Evolutionary conservation across 2,888 invertebrate species (phyloP).

Genomic region (Drosophila antonietae): DNA sequence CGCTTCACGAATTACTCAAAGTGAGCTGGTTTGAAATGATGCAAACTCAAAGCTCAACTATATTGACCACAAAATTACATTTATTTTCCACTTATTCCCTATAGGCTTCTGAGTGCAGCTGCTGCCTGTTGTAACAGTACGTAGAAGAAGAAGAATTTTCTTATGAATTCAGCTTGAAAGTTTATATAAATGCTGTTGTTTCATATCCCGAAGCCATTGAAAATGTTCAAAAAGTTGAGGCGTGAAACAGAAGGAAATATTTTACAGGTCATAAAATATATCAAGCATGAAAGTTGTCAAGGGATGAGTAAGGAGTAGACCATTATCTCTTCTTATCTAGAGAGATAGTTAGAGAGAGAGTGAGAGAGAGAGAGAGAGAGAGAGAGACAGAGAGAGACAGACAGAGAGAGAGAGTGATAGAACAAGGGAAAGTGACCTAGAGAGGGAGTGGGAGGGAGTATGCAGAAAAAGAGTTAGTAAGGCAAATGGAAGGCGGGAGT

Average conservation of each 20-base stretch:
- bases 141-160: background rate
- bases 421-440: no score
- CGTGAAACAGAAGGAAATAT: background rate
- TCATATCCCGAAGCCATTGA: conserved; percentile 1
- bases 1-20: conserved; percentile 7
- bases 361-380: no score
- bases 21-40: background rate
- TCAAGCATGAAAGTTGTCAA: background rate
- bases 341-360: no score
- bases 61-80: conserved; percentile 10
- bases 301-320: background rate
- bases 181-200: background rate
- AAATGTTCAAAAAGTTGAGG: background rate
- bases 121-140: background rate
- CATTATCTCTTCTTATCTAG: no score
- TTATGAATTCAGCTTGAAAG: background rate
- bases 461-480: no score
- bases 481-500: no score
- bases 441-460: no score
- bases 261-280: background rate
- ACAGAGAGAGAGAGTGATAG: no score
- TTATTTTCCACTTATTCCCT: background rate
- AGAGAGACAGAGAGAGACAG: no score
- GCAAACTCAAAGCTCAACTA: background rate
- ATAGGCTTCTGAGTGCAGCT: background rate